Evolutionary conservation across 2,797 vertebrate species (phyloP).

Genomic region (Tapera naevia): DNA sequence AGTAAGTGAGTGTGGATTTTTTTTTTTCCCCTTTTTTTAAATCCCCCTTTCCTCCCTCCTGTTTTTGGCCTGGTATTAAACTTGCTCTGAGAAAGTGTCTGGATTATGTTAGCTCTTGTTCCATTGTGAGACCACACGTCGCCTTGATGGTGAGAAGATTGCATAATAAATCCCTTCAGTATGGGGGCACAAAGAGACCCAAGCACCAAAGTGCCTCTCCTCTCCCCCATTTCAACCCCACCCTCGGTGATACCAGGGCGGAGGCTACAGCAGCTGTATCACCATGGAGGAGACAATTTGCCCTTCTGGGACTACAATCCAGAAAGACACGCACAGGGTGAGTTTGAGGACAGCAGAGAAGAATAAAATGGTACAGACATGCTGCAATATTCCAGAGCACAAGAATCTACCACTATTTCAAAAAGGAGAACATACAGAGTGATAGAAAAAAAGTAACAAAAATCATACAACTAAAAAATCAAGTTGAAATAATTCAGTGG

Average conservation of each 20-base stretch:
- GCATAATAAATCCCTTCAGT: constrained; percentile 22
- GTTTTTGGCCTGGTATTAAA: constrained; percentile 13
- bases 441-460: background rate
- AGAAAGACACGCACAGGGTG: background rate
- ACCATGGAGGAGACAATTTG: background rate
- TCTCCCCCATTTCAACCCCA: background rate
- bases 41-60: background rate
- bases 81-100: constrained; percentile 47
- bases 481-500: background rate
- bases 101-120: constrained; percentile 51
- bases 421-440: background rate
- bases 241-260: background rate
- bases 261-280: background rate
- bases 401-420: background rate
- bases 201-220: background rate
- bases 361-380: background rate
- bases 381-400: background rate
- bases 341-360: background rate
- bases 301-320: background rate
- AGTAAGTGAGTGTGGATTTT: background rate
- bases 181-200: background rate
- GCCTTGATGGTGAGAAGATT: background rate
- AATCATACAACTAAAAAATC: background rate
- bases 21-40: background rate
- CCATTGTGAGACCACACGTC: constrained; percentile 28